Evolutionary conservation across 2,888 invertebrate genomes (phyloP).

Genomic region (Nasonovia ribisnigri): DNA sequence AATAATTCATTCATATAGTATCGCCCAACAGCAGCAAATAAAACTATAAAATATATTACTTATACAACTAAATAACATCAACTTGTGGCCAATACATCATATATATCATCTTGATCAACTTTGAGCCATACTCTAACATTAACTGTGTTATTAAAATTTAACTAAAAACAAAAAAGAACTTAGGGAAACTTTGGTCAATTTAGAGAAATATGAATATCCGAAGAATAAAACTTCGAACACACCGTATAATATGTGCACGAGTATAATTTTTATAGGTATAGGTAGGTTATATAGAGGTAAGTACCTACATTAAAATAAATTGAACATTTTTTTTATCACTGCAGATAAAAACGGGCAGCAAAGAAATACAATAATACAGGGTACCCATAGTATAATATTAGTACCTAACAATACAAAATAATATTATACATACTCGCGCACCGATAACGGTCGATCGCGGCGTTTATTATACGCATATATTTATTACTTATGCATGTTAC

Average conservation of each 20-base stretch:
- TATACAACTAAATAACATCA: neutral
- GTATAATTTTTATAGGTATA: neutral
- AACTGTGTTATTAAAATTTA: conserved; percentile 28
- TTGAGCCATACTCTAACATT: conserved; percentile 30
- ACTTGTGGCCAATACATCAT: neutral
- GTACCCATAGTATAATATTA: neutral
- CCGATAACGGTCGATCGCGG: neutral
- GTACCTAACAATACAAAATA: neutral
- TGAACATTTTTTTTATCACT: neutral
- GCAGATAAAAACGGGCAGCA: neutral
- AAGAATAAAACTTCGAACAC: neutral
- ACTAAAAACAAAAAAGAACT: neutral
- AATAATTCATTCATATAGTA: neutral
- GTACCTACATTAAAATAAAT: neutral
- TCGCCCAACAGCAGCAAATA: neutral
- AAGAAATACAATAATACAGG: neutral
- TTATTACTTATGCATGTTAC: neutral
- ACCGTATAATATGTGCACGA: neutral
- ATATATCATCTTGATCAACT: conserved; percentile 26
- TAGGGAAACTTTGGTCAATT: neutral
- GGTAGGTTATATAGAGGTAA: neutral
- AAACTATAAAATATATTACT: neutral
- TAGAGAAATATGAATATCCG: neutral
- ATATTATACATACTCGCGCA: neutral
- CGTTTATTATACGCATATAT: neutral